Percentiles rank a stretch among this genome's conserved stretches.
phyloP scores from a whole-genome alignment of 2,113 vertebrate genomes.

The Rhodinocichla rosea region DNA sequence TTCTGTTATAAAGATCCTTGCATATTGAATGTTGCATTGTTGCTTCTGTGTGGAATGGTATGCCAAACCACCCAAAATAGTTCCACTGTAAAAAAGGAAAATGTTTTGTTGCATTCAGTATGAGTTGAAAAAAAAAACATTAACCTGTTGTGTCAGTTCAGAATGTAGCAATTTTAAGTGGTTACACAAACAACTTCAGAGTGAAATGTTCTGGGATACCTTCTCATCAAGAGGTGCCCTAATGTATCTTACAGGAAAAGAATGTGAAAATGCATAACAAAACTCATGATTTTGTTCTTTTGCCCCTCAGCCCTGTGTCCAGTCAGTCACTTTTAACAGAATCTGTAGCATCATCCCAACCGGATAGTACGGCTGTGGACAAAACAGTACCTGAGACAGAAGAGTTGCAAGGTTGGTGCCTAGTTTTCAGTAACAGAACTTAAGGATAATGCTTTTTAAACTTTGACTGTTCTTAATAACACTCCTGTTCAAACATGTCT shows the following conservation, averaged over 20 bases:
- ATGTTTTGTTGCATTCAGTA: neutral
- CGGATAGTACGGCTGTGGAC: conserved; percentile 72
- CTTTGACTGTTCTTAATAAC: neutral
- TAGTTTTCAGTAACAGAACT: neutral
- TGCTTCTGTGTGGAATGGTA: neutral
- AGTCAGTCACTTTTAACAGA: conserved; percentile 78
- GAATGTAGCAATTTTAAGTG: neutral
- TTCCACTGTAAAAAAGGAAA: too few species aligned
- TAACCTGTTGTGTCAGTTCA: neutral
- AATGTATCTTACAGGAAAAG: neutral
- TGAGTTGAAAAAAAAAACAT: neutral
- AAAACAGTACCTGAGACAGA: conserved; percentile 78
- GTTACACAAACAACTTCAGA: neutral
- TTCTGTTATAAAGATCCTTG: neutral
- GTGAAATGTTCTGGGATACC: neutral
- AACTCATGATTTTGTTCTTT: neutral
- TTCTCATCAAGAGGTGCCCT: neutral
- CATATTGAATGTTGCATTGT: neutral
- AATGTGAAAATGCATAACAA: neutral
- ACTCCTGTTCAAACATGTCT: neutral
- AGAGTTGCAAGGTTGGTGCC: conserved; percentile 79
- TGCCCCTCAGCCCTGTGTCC: conserved; percentile 69
- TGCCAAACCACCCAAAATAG: neutral
- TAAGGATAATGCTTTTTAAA: neutral
- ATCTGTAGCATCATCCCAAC: conserved; percentile 75